These are phyloP conservation scores for Toxotes lorentzi DNA, from an alignment of 2,797 vertebrate species.

Conservation along the genomic window DNA sequence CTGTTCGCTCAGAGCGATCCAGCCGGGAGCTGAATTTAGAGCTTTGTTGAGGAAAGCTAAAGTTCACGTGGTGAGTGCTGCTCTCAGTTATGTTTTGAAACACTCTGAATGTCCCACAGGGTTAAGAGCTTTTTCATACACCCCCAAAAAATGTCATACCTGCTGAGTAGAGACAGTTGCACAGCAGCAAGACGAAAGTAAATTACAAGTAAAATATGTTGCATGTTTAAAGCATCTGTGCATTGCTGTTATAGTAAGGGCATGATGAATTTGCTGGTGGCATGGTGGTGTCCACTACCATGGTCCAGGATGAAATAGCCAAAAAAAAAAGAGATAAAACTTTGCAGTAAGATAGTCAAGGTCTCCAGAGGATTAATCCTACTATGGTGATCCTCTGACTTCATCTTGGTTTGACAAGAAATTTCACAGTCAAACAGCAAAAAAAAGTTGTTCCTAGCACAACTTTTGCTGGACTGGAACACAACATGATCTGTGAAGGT, in stretches of 20 bases:
- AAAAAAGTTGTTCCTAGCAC: no score
- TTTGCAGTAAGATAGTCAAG: not conserved
- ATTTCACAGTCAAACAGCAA: no score
- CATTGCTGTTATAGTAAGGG: no score
- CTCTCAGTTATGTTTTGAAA: conserved; percentile 10
- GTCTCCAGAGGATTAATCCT: not conserved
- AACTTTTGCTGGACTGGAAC: no score
- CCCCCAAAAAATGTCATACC: not conserved
- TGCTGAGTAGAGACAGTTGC: not conserved
- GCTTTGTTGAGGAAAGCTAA: conserved; percentile 15
- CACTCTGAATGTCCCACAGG: not conserved
- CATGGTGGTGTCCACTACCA: no score
- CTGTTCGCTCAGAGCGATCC: conserved; percentile 8
- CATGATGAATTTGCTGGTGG: not conserved
- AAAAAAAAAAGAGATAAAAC: not conserved
- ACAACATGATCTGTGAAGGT: no score
- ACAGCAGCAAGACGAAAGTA: not conserved
- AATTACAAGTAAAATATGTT: not conserved
- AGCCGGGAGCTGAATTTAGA: conserved; percentile 24
- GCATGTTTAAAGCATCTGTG: no score
- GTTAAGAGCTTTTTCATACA: conserved; percentile 24
- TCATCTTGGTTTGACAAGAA: no score
- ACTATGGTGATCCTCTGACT: no score
- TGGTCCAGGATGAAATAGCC: not conserved
- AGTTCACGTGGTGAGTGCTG: conserved; percentile 20